Conservation (phyloP, 2,797 vertebrate genomes). For the Nyctalus aviator region DNA sequence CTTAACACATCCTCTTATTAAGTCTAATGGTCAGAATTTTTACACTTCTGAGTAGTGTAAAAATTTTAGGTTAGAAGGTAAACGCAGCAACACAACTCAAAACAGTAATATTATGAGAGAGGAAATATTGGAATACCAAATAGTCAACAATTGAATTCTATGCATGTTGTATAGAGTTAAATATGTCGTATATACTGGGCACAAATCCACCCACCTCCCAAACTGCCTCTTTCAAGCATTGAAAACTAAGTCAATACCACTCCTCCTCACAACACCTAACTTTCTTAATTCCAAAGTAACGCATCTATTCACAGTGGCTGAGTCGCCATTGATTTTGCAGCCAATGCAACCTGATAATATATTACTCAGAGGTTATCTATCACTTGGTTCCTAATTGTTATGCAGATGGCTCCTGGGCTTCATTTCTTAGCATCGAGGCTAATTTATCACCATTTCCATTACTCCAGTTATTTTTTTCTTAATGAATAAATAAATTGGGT, state of each 20-base stretch:
- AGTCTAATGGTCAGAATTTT: not conserved
- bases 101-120: not conserved
- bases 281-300: conserved; percentile 40
- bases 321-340: not conserved
- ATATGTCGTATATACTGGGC: not conserved
- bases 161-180: not conserved
- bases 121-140: not conserved
- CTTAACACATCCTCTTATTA: not conserved
- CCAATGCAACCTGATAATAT: not conserved
- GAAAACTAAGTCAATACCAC: conserved; percentile 35
- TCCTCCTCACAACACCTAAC: not conserved
- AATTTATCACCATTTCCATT: not conserved
- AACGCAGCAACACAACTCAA: not conserved
- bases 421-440: not conserved
- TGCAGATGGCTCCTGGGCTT: not conserved
- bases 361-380: not conserved
- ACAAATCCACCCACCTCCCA: conserved; percentile 21
- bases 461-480: not conserved
- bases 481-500: not conserved
- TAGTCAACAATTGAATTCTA: not conserved
- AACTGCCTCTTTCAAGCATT: conserved; percentile 21
- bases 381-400: not conserved
- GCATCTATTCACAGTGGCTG: not conserved
- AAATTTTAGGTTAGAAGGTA: not conserved
- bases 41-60: not conserved